Base-by-base conservation (phyloP, 2,888 invertebrate genomes). In the Leuctra nigra region DNA sequence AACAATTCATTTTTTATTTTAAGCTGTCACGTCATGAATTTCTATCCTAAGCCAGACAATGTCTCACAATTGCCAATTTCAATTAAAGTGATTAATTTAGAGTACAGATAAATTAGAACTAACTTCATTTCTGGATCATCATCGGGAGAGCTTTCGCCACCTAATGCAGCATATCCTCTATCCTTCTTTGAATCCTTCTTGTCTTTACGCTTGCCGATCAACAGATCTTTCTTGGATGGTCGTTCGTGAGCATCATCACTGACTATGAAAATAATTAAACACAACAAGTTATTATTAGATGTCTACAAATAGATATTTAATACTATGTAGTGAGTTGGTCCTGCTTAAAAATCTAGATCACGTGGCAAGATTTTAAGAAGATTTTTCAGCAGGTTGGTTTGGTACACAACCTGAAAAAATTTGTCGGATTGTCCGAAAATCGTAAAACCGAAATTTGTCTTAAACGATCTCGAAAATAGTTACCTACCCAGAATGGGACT, bases 131-230 rank as follows among this genome's bases (percentile, higher is more conserved):
- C 91, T 38, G 83, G 77, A 66, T 89, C 90, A 66, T 91, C 91
- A 69, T 93, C 93, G 4, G 89, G 91, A 0, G 94, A 94, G 68
- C 94, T 93, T 72, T 92, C 92, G 39, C 93, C 94, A 72, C 91
- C 94, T 64, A 95, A 77, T 22, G 93, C 91, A 48, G 91, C 91
- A 78, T 95, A 95, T 1, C 94, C 93, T 65, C 88, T 79, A 67
- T 92, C 91, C 71, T 88, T 88, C 67, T 90, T 89, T 41, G 83
- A 78, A 66, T 87, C 91, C 69, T 91, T 91, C 65, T 87, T 88
- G 56, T 92, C 91, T 68, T 90, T 91, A 0, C 86, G 78, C 61
- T 89, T 82, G 1, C 87, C 87, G 64, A 82, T 81, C 24, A 90
- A 73, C 47, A 87, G 74, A 66, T 90, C 90, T 66, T 89, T 90